Evolutionary conservation across 1,140 invertebrate species (phyloP).

Genomic region (Brachionus paranguensis): DNA sequence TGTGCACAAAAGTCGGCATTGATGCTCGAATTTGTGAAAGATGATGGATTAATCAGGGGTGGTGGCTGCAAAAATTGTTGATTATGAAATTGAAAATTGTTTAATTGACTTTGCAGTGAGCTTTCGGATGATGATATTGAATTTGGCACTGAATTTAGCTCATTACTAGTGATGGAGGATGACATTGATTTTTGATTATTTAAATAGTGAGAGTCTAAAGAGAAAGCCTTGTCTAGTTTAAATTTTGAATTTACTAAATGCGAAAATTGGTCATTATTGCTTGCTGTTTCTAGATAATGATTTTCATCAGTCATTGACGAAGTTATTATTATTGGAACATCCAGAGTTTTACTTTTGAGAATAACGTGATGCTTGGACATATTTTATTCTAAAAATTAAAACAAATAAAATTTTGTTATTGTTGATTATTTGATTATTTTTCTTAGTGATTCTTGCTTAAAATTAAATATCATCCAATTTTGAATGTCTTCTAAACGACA

Average conservation of each 20-base stretch:
- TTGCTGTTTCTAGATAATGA: not conserved
- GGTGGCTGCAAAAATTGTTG: constrained; percentile 36
- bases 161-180: not conserved
- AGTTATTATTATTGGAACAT: constrained; percentile 36
- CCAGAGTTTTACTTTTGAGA: constrained; percentile 7
- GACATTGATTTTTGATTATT: constrained; percentile 26
- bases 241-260: not conserved
- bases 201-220: constrained; percentile 1
- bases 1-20: not conserved
- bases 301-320: not conserved
- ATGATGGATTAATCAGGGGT: not conserved
- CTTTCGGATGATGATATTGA: constrained; percentile 18
- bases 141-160: not conserved
- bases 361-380: constrained; percentile 30
- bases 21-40: not conserved
- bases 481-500: too few species aligned
- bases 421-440: not conserved
- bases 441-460: too few species aligned
- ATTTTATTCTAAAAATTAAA: not conserved
- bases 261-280: not conserved
- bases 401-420: not conserved
- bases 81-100: constrained; percentile 17
- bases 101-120: constrained; percentile 11
- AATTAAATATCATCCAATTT: too few species aligned
- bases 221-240: constrained; percentile 23